These are phyloP conservation scores for Drosophila athabasca DNA, from an alignment of 1,140 invertebrate genomes.

Conservation along the genomic window DNA sequence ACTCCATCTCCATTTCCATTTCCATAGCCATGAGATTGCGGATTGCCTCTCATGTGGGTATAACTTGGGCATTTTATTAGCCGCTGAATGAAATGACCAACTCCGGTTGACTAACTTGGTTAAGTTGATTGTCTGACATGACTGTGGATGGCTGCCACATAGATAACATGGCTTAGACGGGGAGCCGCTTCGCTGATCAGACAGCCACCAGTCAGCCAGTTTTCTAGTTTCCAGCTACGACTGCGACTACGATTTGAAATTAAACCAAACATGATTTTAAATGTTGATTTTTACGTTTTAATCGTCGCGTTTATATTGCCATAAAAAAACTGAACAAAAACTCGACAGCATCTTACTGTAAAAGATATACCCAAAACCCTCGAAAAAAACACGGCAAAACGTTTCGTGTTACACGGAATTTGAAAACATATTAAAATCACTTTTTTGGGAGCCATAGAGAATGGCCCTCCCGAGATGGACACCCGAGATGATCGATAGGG, in stretches of 20 bases:
- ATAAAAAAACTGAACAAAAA: conserved; percentile 73
- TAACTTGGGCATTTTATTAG: conserved; percentile 82
- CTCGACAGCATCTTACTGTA: conserved; percentile 48
- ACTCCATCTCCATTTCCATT: conserved; percentile 28
- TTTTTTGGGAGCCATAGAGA: conserved; percentile 34
- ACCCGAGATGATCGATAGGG: conserved; percentile 55
- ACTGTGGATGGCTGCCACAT: conserved; percentile 65
- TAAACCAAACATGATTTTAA: conserved; percentile 81
- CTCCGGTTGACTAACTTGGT: conserved; percentile 79
- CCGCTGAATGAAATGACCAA: conserved; percentile 81
- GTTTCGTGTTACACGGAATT: conserved; percentile 70
- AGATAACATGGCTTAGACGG: conserved; percentile 10
- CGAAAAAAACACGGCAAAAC: conserved; percentile 38
- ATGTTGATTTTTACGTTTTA: conserved; percentile 82
- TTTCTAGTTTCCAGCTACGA: conserved; percentile 35
- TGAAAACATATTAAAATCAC: conserved; percentile 48
- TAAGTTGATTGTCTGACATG: conserved; percentile 82
- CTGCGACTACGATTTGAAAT: conserved; percentile 60
- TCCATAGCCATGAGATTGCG: conserved; percentile 3
- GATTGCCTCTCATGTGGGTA: conserved; percentile 57
- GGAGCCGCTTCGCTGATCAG: conserved; percentile 54
- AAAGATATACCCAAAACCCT: conserved; percentile 25
- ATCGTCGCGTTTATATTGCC: conserved; percentile 80
- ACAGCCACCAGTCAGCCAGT: conserved; percentile 49
- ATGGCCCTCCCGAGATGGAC: conserved; percentile 17